Evolutionary conservation across 2,888 invertebrate species (phyloP).

Genomic region (Chalcosyrphus nemorum): DNA sequence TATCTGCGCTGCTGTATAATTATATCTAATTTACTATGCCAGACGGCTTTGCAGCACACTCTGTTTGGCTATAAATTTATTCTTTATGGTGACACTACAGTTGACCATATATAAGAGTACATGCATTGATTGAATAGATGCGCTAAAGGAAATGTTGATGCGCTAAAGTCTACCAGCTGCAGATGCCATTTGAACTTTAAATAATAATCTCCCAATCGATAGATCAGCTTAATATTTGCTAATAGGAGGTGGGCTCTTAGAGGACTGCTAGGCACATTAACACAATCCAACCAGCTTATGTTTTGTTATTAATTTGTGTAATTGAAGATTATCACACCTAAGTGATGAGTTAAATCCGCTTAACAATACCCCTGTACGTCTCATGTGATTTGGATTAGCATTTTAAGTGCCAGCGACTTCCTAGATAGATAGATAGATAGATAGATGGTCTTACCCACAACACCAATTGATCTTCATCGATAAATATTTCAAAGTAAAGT

Average conservation of each 20-base stretch:
- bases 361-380: not conserved
- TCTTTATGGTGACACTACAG: conserved; percentile 14
- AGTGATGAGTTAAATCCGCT: conserved; percentile 30
- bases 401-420: not conserved
- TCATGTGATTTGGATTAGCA: conserved; percentile 11
- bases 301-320: conserved; percentile 36
- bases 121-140: conserved; percentile 32
- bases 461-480: not conserved
- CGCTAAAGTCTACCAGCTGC: conserved; percentile 4
- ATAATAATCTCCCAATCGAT: conserved; percentile 31
- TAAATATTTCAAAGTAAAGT: conserved; percentile 23
- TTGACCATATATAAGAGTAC: too few relatives aligned
- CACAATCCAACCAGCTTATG: conserved; percentile 16
- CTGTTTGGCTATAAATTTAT: not conserved
- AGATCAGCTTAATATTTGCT: conserved; percentile 23
- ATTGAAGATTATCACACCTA: conserved; percentile 52
- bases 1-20: conserved; percentile 64
- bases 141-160: conserved; percentile 31
- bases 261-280: conserved; percentile 17
- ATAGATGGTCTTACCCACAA: conserved; percentile 3
- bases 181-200: conserved; percentile 60
- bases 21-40: conserved; percentile 45
- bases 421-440: conserved; percentile 20
- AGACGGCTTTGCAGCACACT: conserved; percentile 8
- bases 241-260: not conserved